Percentiles rank a stretch among this genome's conserved stretches.
Conservation (phyloP, 2,888 invertebrate species). For the Philaethria dido region DNA sequence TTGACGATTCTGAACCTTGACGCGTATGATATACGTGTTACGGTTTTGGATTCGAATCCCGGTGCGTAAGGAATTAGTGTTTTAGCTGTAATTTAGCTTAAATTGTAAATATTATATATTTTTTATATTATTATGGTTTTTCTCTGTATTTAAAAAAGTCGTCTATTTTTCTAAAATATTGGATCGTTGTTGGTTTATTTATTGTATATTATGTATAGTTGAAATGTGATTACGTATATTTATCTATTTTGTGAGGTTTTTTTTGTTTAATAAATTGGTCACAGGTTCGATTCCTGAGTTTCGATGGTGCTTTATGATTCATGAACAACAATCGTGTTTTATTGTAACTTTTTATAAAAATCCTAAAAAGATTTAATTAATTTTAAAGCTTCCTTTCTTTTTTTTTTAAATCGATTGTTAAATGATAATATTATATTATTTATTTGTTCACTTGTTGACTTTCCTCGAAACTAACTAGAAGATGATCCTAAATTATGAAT, state of each 20-base stretch:
- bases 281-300: not conserved
- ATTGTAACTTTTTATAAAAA: too few relatives aligned
- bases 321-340: too few relatives aligned
- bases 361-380: not conserved
- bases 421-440: not conserved
- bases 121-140: conserved; percentile 9
- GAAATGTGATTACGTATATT: too few relatives aligned
- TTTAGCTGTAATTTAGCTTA: conserved; percentile 14
- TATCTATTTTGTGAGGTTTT: not conserved
- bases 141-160: conserved; percentile 6
- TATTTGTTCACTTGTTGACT: not conserved
- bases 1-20: too few relatives aligned
- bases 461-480: not conserved
- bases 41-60: conserved; percentile 11
- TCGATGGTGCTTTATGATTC: conserved; percentile 15
- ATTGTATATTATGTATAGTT: too few relatives aligned
- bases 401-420: too few relatives aligned
- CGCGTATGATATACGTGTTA: not conserved
- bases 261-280: not conserved
- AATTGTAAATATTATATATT: conserved; percentile 24
- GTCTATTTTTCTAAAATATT: conserved; percentile 17
- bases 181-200: conserved; percentile 1
- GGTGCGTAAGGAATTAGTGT: conserved; percentile 19
- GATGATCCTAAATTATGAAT: not conserved
- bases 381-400: too few relatives aligned